Percentiles rank a stretch among this genome's conserved stretches.
Conservation (phyloP, 2,888 invertebrate genomes). For the Melanargia galathea region DNA sequence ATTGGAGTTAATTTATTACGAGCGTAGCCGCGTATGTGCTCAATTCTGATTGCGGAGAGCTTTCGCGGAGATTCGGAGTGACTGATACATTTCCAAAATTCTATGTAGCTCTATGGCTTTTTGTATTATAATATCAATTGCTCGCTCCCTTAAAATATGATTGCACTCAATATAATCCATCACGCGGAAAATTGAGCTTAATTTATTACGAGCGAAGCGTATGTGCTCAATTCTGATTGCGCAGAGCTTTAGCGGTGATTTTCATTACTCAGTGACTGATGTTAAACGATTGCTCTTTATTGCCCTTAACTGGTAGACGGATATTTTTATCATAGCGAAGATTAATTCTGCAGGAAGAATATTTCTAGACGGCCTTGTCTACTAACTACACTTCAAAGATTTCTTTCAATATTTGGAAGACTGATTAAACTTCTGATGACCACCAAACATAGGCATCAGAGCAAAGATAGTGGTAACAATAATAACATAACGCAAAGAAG, state of each 20-base stretch:
- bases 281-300: constrained; percentile 20
- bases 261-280: constrained; percentile 25
- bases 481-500: too few relatives aligned
- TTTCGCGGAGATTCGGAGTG: background rate
- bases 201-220: constrained; percentile 33
- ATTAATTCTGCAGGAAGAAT: too few relatives aligned
- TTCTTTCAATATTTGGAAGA: background rate
- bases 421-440: too few relatives aligned
- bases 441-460: too few relatives aligned
- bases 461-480: too few relatives aligned
- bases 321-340: background rate
- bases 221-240: constrained; percentile 26
- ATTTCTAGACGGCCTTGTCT: too few relatives aligned
- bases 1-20: background rate
- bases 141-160: constrained; percentile 32
- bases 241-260: constrained; percentile 25
- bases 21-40: background rate
- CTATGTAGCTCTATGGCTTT: background rate
- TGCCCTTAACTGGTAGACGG: constrained; percentile 9
- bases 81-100: background rate
- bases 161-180: constrained; percentile 36
- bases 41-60: background rate
- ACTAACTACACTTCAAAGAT: background rate
- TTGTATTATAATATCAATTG: constrained; percentile 4
- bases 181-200: constrained; percentile 35